Evolutionary conservation across 2,888 invertebrate genomes (phyloP), one percentile per base, ranked within the genome.

Genomic region (Meteorus cinctellus): DNA sequence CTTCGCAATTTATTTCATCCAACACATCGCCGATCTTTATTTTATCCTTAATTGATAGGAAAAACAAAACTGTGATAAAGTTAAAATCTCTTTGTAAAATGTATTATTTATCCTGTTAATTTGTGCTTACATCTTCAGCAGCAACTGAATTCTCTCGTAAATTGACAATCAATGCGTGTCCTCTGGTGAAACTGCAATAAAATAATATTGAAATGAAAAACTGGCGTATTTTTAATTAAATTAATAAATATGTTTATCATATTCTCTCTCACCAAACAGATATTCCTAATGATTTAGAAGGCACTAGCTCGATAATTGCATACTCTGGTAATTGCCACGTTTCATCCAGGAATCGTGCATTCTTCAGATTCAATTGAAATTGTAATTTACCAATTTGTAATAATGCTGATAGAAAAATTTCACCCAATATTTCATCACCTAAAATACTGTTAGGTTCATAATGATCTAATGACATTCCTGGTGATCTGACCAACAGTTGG

Each of bases 1-100:
- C 88, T 73, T 90, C 89, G n/a, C 91, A 92, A 86, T 93, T 93
- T 81, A 94, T 89, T 82, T 92, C 92, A 82, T 93, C 93, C 72
- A 94, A 85, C 29, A 94, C 89, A 86, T 94, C 94, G 5, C 94
- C 94, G 48, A 92, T 86, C 83, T 91, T 90, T 59, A 94, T 90
- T 84, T 92, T 92, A 74, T 90, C 90, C 93, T 93, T 10, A 12
- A 10, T 12, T 12, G 2, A 12, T 2, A 63, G 29, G 76, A 84
- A 78, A 72, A 77, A 31, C 24, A 16, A 65, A n/a, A 34, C 8
- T 34, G 8, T 10, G 71, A 62, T 63, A 72, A 31, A 16, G 27
- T 8, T 34, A 51, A 71, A 72, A 80, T 24, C 27, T 67, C 41
- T 68, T 72, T 16, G 45, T 67, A 29, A 19, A 65, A n/a, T 29